Percentiles rank a stretch among this genome's conserved stretches.
phyloP scores from a whole-genome alignment of 2,888 invertebrate species.

The Colletes collaris region DNA sequence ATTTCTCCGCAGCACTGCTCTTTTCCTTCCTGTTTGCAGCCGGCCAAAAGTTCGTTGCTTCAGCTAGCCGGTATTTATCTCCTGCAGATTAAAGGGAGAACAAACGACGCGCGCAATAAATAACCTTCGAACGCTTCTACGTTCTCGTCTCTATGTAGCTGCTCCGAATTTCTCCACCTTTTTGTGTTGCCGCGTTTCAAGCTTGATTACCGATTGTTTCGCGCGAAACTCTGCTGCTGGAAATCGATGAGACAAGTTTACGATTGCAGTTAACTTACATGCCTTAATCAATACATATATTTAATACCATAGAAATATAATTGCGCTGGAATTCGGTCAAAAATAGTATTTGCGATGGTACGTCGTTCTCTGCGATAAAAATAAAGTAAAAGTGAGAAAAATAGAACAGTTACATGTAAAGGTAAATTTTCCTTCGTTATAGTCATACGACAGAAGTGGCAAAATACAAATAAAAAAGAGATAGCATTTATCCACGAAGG shows the following conservation, averaged over 20 bases:
- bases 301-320: too few relatives aligned
- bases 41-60: slow-evolving; percentile 51
- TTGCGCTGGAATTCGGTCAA: too few relatives aligned
- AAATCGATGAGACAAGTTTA: not conserved
- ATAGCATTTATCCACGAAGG: too few relatives aligned
- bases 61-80: slow-evolving; percentile 62
- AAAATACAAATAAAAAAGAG: too few relatives aligned
- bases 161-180: slow-evolving; percentile 4
- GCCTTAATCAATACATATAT: too few relatives aligned
- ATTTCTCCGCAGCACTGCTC: slow-evolving; percentile 1
- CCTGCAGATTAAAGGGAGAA: slow-evolving; percentile 64
- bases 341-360: too few relatives aligned
- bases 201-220: slow-evolving; percentile 5
- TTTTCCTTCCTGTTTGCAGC: slow-evolving; percentile 37
- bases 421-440: too few relatives aligned
- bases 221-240: not conserved
- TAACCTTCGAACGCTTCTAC: slow-evolving; percentile 54
- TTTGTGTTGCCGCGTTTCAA: not conserved
- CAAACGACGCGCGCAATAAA: slow-evolving; percentile 61
- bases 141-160: not conserved
- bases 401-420: too few relatives aligned
- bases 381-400: too few relatives aligned
- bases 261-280: not conserved
- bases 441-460: too few relatives aligned
- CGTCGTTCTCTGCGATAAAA: too few relatives aligned